Base-by-base conservation (phyloP, 1,140 invertebrate genomes). In the Panagrolaimus sp. region DNA sequence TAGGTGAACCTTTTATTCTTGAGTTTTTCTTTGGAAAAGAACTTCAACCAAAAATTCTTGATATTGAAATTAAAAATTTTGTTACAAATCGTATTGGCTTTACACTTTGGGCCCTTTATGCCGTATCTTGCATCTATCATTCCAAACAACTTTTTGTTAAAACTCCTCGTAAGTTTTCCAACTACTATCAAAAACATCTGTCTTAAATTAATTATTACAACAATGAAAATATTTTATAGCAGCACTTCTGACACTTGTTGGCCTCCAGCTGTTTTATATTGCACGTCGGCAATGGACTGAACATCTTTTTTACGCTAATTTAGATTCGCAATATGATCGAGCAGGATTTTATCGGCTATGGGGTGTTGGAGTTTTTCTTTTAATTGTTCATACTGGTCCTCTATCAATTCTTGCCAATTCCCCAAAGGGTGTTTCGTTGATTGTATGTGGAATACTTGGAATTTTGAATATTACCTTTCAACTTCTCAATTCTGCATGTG, bases 301-400 rank as follows among this genome's bases (percentile, higher is more conserved):
- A 62, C 61, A 68, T 46, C 66, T 69, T 25, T 42, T 25, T 16
- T 44, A 53, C 23, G 46, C 63, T 13, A 69, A 45, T 45, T 47
- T 74, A 45, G 74, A 76, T 64, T 68, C 71, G 23, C 67, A 71
- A 65, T 74, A 74, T 53, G 74, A 76, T 64, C 48, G 65, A 67
- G 72, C 72, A 20, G 74, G 74, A n/a, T 76, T 76, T 51, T 76
- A 77, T 62, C 57, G 74, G 7, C 16, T 76, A 43, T 78, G 71
- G 74, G 71, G 71, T 2, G 74, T 74, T 20, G 25, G 74, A 13
- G 76, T 78, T 2, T 74, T 76, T 43, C 61, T 76, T 25, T 68
- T 73, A 51, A 71, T 68, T 13, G 14, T 77, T 11, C 78, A 76
- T 66, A 25, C 67, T 16, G 57, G 71, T 8, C 74, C 74, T 2